Base-by-base conservation (phyloP, 2,888 invertebrate species). In the Trichogramma dendrolimi region DNA sequence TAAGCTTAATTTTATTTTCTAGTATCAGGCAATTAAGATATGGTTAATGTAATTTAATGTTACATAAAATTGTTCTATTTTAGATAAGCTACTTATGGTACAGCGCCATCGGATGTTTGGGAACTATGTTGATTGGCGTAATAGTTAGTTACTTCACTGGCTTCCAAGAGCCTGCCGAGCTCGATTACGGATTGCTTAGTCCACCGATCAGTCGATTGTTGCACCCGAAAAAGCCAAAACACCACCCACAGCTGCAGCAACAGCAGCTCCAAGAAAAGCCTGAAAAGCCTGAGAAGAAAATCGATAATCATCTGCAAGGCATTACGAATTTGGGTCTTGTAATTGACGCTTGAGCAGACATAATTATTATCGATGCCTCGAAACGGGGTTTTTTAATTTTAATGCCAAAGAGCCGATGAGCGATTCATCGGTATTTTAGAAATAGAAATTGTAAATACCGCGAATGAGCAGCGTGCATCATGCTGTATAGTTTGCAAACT, bases 71-170 rank as follows among this genome's bases (percentile, higher is more conserved):
- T 46, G 51, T 52, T 60, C 43, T 11, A 50, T 62, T 67, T 38
- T 68, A 79, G 78, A 73, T 74, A 27, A 78, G 78, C 63, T 95
- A 94, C 77, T 84, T 95, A 73, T 95, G 94, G 94, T 95, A 94
- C 80, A 91, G 93, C 6, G 87, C 87, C 58, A 85, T 94, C 61
- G 94, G 94, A 4, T 89, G 89, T 69, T 68, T 87, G 4, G 81
- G 87, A 1, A 92, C 92, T 0, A 79, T 94, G 39, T 71, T 90
- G 8, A 80, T 90, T 8, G 94, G 94, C 0, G 79, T 91, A 50
- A 59, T 86, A 4, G 87, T 88, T 46, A 93, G 94, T n/a, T 81
- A 87, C 40, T 70, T 85, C 27, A 87, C 89, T 0, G 87, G 87
- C 1, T 77, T 81, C 48, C 84, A 85, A 51, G 82, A 88, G 70